Evolutionary conservation across 2,888 invertebrate genomes (phyloP), one percentile per base, ranked within the genome.

Genomic region (Flexamia atlantica): DNA sequence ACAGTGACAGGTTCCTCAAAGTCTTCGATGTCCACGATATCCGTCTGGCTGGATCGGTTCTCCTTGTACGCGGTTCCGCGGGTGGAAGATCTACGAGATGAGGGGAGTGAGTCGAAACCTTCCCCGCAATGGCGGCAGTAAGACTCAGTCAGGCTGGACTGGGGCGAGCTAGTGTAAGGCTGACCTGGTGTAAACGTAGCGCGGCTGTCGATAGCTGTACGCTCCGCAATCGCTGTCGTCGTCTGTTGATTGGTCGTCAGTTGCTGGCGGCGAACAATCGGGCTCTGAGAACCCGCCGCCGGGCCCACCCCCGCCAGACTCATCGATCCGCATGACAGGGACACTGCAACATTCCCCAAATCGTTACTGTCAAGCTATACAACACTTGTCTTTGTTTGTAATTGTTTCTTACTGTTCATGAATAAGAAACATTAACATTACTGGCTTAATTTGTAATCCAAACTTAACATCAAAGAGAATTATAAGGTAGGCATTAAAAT

Each of bases 71-170:
- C 74, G n/a, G n/a, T n/a, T n/a, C n/a, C n/a, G 30, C 82, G 74
- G 10, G 80, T 81, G 12, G 84, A 84, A 17, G 82, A 82, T 28
- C 84, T 57, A 12, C 84, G 81, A 30, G 84, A 84, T 0, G 84
- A 84, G 91, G 88, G 90, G 90, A 90, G 90, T 91, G 90, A 90
- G 90, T 89, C 91, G 90, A 87, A 89, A 90, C 90, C 92, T 91
- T 89, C 91, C 91, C 90, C 91, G 91, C 90, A 91, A 90, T 90
- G 91, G 90, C 91, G 91, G 89, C 90, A 91, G 91, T 90, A 91
- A 0, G 89, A 89, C 91, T 90, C 76, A n/a, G 72, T 81, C n/a
- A 74, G 72, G 74, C 74, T 84, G 42, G 74, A 74, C 30, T 81
- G 84, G 90, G 89, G 90, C 25, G 79, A 74, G 32, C 82, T 85